Percentiles rank a stretch among this genome's conserved stretches.
phyloP scores from a whole-genome alignment of 2,888 invertebrate species.

The Acronicta leporina region DNA sequence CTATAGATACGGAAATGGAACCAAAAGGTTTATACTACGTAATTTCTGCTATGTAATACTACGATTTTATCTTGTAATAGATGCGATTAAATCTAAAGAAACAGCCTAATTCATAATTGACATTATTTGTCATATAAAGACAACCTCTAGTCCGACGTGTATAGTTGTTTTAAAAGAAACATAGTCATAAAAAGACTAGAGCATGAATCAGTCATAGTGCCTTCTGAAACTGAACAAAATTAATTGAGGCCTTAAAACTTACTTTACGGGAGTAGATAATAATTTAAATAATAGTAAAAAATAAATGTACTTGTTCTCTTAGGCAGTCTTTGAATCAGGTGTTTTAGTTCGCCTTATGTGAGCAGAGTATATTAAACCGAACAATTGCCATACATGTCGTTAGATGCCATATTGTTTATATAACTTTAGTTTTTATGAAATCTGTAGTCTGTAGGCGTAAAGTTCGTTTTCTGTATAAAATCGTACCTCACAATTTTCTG shows the following conservation, averaged over 20 bases:
- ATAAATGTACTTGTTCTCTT: constrained; percentile 16
- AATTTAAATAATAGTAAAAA: constrained; percentile 34
- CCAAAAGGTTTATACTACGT: constrained; percentile 39
- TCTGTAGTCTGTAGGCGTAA: constrained; percentile 72
- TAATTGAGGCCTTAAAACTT: constrained; percentile 51
- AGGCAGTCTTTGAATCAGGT: constrained; percentile 29
- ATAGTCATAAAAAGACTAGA: constrained; percentile 49
- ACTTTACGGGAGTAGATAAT: constrained; percentile 41
- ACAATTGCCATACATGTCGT: constrained; percentile 83
- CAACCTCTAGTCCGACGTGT: constrained; percentile 58
- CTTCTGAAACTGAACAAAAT: constrained; percentile 43
- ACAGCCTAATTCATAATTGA: constrained; percentile 19
- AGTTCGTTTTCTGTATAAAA: constrained; percentile 70
- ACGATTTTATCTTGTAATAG: constrained; percentile 18
- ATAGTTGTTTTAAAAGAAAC: constrained; percentile 44
- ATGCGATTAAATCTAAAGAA: constrained; percentile 14
- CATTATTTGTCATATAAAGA: constrained; percentile 37
- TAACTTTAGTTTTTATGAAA: constrained; percentile 69
- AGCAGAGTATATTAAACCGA: constrained; percentile 60
- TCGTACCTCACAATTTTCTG: constrained; percentile 76
- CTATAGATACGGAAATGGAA: constrained; percentile 43
- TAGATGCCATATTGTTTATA: constrained; percentile 83
- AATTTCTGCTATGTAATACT: constrained; percentile 51
- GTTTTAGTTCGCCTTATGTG: constrained; percentile 39
- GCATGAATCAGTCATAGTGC: constrained; percentile 31